Conservation (phyloP, 2,888 invertebrate species). For the Argyra leucocephala region DNA sequence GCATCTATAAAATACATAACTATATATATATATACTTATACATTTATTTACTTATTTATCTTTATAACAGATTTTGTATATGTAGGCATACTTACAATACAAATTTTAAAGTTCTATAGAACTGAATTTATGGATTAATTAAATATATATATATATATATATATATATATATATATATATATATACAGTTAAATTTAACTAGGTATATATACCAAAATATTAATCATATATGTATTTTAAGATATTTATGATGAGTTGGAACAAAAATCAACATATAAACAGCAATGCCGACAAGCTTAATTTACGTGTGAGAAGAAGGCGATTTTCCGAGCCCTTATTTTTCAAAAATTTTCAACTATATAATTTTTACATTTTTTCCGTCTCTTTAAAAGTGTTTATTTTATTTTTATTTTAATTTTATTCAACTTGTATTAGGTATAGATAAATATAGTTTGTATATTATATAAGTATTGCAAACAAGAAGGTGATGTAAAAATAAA, state of each 20-base stretch:
- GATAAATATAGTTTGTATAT: neutral
- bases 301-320: slow-evolving; percentile 9
- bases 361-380: neutral
- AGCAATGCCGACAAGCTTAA: slow-evolving; percentile 3
- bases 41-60: too few relatives aligned
- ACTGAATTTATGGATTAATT: neutral
- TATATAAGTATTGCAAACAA: slow-evolving; percentile 7
- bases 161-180: neutral
- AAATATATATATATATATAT: neutral
- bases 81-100: neutral
- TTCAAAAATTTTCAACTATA: neutral
- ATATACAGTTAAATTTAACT: neutral
- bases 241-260: neutral
- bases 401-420: neutral
- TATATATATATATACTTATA: neutral
- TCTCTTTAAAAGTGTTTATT: neutral
- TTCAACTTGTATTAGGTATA: neutral
- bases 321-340: neutral
- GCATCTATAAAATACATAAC: neutral
- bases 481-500: slow-evolving; percentile 7
- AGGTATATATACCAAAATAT: neutral
- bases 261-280: neutral
- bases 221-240: neutral
- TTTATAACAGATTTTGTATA: neutral
- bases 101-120: neutral